Conservation (phyloP, 1,140 invertebrate species). For the Oreohelix idahoensis region DNA sequence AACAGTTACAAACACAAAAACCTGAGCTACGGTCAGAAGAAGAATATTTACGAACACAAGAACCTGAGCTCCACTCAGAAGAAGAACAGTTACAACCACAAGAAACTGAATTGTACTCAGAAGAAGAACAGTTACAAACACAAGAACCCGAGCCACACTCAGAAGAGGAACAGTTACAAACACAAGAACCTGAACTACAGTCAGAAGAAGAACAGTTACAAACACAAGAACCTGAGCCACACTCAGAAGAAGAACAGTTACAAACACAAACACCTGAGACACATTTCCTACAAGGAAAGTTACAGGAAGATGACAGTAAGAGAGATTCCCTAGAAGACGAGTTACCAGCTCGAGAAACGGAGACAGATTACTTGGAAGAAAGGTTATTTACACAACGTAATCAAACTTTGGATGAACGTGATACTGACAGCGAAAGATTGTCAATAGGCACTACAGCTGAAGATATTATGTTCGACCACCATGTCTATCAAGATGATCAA, state of each 20-base stretch:
- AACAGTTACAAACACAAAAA: neutral
- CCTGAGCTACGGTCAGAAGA: neutral
- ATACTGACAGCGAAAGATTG: too few species aligned
- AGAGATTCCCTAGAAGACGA: neutral
- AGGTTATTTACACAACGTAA: too few species aligned
- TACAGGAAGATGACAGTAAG: neutral
- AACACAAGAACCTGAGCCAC: neutral
- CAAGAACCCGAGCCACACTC: neutral
- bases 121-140: conserved; percentile 1
- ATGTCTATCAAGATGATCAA: too few species aligned
- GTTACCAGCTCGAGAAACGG: too few species aligned
- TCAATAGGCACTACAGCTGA: too few species aligned
- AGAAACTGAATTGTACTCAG: neutral
- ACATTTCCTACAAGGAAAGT: neutral
- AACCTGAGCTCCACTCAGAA: neutral
- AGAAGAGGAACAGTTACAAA: neutral
- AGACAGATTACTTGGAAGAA: too few species aligned
- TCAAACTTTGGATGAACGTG: too few species aligned
- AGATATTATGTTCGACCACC: too few species aligned
- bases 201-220: neutral
- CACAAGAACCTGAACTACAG: neutral
- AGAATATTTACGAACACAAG: neutral
- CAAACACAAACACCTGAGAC: neutral
- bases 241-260: neutral
- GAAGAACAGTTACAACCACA: neutral